Evolutionary conservation across 2,113 vertebrate genomes (phyloP), one percentile per base, ranked within the genome.

Genomic region (Nerophis ophidion): DNA sequence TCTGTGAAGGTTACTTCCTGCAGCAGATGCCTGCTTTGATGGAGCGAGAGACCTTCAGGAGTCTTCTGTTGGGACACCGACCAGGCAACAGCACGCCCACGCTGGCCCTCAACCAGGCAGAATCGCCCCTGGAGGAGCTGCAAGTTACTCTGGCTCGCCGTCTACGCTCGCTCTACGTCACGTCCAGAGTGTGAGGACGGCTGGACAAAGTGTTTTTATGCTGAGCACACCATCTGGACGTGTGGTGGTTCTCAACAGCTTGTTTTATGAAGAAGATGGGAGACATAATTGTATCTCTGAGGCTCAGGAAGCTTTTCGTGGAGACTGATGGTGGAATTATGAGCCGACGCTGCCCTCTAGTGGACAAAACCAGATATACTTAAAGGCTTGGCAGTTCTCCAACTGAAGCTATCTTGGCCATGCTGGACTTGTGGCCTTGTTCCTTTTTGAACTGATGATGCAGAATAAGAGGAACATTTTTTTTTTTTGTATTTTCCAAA

Each of bases 1-100:
- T 95, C 75, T 98, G 95, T 0, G 94, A 97, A 60, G 93, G 93
- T 65, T 98, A 92, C 92, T 98, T 99, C 89, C 88, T 99, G 66
- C 91, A 96, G 83, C 92, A 96, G 81, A 96, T 97, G 94, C 89
- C 86, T 35, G 81, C 87, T 0, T 86, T 98, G 13, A 81, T 98
- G 48, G 93, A 96, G 59, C 91, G 87, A 70, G 97, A 98, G 60
- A 76, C 87, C 0, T 98, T 98, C 87, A 91, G 85, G 57, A 89
- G 84, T 70, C 88, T 98, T 48, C 87, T 98, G 80, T 86, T 94
- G 8, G 72, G 93, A 38, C 70, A 81, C 65, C 92, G 93, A 78
- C 92, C 78, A 15, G 81, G 72, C n/a, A 78, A 71, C 62, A 69
- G 7, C 54, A 54, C 64, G 2, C 72, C 77, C 1, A 49, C 66